Percentiles rank a stretch among this genome's conserved stretches.
These are phyloP conservation scores for Seira sanloemensis DNA, from an alignment of 2,888 invertebrate species.

Conservation along the genomic window DNA sequence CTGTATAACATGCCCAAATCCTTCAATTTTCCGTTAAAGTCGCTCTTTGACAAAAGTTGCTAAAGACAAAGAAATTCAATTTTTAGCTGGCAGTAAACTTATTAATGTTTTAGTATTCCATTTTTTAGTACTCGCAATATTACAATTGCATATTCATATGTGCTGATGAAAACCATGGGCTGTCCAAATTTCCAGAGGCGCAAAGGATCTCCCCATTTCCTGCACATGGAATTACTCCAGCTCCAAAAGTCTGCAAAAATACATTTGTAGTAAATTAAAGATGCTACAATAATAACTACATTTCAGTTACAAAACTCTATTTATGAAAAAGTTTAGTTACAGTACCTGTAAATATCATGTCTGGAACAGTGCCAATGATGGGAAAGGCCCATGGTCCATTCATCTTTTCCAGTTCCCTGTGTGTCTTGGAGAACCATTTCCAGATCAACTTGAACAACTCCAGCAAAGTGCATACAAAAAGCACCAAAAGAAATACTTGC, in stretches of 20 bases:
- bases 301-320: background rate
- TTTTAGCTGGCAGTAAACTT: background rate
- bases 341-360: conserved; percentile 41
- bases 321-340: background rate
- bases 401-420: conserved; percentile 19
- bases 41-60: conserved; percentile 38
- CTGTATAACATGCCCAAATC: conserved; percentile 42
- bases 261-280: background rate
- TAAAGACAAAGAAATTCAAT: background rate
- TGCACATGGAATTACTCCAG: conserved; percentile 34
- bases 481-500: background rate
- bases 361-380: conserved; percentile 15
- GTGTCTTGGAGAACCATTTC: background rate
- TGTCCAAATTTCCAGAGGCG: conserved; percentile 38
- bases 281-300: too few relatives aligned
- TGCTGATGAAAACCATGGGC: conserved; percentile 46
- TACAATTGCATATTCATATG: conserved; percentile 33
- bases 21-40: conserved; percentile 30
- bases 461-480: background rate
- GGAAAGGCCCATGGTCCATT: conserved; percentile 32
- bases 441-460: too few relatives aligned
- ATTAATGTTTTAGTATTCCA: too few relatives aligned
- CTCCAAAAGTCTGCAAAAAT: conserved; percentile 27
- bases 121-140: background rate
- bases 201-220: conserved; percentile 37